phyloP scores from a whole-genome alignment of 2,888 invertebrate species.

The Agrotis ipsilon region DNA sequence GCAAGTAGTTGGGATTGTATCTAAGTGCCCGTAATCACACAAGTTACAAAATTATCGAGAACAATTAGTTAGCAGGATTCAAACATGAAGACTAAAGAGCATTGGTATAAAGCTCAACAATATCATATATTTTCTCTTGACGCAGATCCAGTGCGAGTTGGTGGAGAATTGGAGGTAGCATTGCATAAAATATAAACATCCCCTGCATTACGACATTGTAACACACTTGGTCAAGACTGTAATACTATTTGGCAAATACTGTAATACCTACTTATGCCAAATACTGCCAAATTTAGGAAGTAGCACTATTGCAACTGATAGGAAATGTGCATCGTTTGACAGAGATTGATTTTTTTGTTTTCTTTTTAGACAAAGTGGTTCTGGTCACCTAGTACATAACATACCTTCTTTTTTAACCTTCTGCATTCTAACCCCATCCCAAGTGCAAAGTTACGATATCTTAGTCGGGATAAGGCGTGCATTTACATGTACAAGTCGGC shows the following conservation, averaged over 20 bases:
- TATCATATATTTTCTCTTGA: no score
- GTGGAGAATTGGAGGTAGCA: no score
- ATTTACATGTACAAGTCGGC: slow-evolving; percentile 51
- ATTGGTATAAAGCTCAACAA: no score
- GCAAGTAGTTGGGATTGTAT: slow-evolving; percentile 1
- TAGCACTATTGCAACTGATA: not conserved
- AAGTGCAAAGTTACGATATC: slow-evolving; percentile 39
- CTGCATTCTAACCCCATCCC: slow-evolving; percentile 13
- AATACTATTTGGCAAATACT: no score
- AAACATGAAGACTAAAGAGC: no score
- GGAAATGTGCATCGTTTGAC: not conserved
- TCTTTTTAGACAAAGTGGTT: not conserved
- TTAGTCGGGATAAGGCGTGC: slow-evolving; percentile 40
- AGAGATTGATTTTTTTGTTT: not conserved
- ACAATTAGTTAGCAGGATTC: no score
- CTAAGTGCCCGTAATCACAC: not conserved
- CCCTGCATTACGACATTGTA: no score
- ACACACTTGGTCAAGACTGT: not conserved
- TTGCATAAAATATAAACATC: not conserved
- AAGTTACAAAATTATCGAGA: slow-evolving; percentile 10
- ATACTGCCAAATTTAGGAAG: no score
- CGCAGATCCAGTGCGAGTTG: no score
- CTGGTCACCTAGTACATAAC: not conserved
- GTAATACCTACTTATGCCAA: no score
- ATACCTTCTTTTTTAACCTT: not conserved